Base-by-base conservation (phyloP, 2,797 vertebrate genomes). In the Sebastes alutus region DNA sequence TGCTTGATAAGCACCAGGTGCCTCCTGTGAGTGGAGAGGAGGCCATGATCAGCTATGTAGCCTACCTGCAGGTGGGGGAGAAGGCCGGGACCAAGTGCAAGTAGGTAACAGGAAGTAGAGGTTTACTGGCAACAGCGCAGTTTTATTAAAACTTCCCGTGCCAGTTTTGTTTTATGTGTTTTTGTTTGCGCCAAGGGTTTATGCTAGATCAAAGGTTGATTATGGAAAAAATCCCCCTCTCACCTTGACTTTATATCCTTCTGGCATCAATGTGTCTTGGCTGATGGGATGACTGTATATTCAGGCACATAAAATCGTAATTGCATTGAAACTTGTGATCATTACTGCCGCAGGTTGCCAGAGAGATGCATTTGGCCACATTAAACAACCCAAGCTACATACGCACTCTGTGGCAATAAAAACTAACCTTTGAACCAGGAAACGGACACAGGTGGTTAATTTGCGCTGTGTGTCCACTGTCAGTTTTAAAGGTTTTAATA, bases 1-100 rank as follows among this genome's bases (percentile, higher is more conserved):
- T 99, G 66, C 94, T 99, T 18, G 98, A 99, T 91, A 99, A 99
- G 89, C 97, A 99, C 89, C 98, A 99, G 91, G 98, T 98, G 12
- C 97, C 96, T 75, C 98, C 98, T 14, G 91, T 97, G 90, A 96
- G 92, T 79, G 97, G 98, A 29, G 99, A 99, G 60, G 98, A 99
- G 93, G 98, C 98, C 80, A 99, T 99, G 97, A 99, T 99, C 86
- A 99, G 96, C 94, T 99, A 99, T 71, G 97, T 98, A 87, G 97
- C 96, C 76, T 99, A 97, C 93, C 91, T 98, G 92, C 97, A 97
- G 91, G 98, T 99, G 75, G 97, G 97, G 76, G 97, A 98, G 82
- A 97, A 97, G 91, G 97, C 99, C 33, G 99, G 98, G 79, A 86
- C 95, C 38, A 99, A 99, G 88, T 99, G 98, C 97, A 97, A 95